These are phyloP conservation scores for Mobula hypostoma DNA, from an alignment of 2,113 vertebrate genomes.

Conservation along the genomic window DNA sequence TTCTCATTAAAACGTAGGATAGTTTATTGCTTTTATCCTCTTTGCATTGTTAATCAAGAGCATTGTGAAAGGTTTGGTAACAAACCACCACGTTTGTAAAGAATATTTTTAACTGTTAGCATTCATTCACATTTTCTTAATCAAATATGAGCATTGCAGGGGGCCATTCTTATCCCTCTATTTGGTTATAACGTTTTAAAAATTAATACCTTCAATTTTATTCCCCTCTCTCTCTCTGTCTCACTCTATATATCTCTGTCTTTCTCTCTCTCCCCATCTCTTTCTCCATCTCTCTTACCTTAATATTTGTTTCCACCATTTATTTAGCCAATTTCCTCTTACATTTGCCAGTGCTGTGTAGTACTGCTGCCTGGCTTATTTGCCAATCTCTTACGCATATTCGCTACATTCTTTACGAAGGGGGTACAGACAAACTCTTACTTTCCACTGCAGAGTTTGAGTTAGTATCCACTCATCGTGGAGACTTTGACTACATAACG, in stretches of 20 bases:
- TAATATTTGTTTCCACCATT: neutral
- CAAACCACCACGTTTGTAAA: neutral
- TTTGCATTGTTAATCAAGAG: neutral
- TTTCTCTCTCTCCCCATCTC: too few species aligned
- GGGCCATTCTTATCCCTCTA: too few species aligned
- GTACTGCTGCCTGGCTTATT: neutral
- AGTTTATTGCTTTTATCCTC: neutral
- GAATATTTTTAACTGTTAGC: neutral
- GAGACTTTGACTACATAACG: neutral
- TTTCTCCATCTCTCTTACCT: neutral
- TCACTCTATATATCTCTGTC: too few species aligned
- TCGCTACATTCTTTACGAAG: neutral
- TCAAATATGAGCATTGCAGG: too few species aligned
- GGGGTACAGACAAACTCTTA: neutral
- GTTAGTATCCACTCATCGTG: neutral
- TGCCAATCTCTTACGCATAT: neutral
- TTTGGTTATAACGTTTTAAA: neutral
- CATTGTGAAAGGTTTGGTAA: neutral
- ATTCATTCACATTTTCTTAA: neutral
- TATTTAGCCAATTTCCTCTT: neutral
- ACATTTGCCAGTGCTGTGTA: neutral
- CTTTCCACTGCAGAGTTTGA: constrained; percentile 3
- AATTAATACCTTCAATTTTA: neutral
- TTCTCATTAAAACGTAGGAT: neutral
- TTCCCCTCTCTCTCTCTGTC: too few species aligned